Evolutionary conservation across 2,113 vertebrate species (phyloP).

Genomic region (Ornithorhynchus anatinus): DNA sequence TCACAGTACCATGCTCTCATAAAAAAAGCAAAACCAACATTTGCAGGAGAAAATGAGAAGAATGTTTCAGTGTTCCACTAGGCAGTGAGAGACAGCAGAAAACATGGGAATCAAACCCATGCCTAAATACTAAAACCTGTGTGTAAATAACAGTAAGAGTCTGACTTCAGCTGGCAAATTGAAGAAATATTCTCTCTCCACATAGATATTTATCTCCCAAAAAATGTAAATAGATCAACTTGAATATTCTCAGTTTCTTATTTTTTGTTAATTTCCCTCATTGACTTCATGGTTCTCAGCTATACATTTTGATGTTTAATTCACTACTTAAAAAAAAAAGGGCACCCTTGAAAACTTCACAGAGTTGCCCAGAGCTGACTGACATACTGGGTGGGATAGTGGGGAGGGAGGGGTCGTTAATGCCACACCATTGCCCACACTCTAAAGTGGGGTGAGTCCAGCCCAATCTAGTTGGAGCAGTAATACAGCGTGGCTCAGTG

Average conservation of each 20-base stretch:
- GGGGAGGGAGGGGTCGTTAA: too few relatives aligned
- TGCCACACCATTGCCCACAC: too few relatives aligned
- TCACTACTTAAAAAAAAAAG: too few relatives aligned
- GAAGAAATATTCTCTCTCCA: not conserved
- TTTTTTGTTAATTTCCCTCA: not conserved
- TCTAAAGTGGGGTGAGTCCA: too few relatives aligned
- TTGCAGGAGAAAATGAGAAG: conserved; percentile 38
- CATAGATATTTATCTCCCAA: not conserved
- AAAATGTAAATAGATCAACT: not conserved
- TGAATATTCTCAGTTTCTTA: not conserved
- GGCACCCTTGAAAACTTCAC: too few relatives aligned
- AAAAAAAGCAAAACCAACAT: conserved; percentile 49
- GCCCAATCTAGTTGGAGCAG: too few relatives aligned
- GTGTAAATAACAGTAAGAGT: conserved; percentile 18
- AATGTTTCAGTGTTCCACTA: conserved; percentile 45
- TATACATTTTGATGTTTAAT: conserved; percentile 51
- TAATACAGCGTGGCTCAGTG: too few relatives aligned
- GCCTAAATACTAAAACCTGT: conserved; percentile 52
- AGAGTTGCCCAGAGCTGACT: too few relatives aligned
- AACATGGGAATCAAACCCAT: conserved; percentile 41
- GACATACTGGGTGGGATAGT: too few relatives aligned
- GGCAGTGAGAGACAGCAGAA: conserved; percentile 49
- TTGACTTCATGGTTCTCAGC: conserved; percentile 44
- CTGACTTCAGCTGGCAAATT: conserved; percentile 10
- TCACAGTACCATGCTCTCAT: conserved; percentile 48